These are phyloP conservation scores for Dysmachus trigonus DNA, from an alignment of 2,888 invertebrate genomes.

Conservation along the genomic window DNA sequence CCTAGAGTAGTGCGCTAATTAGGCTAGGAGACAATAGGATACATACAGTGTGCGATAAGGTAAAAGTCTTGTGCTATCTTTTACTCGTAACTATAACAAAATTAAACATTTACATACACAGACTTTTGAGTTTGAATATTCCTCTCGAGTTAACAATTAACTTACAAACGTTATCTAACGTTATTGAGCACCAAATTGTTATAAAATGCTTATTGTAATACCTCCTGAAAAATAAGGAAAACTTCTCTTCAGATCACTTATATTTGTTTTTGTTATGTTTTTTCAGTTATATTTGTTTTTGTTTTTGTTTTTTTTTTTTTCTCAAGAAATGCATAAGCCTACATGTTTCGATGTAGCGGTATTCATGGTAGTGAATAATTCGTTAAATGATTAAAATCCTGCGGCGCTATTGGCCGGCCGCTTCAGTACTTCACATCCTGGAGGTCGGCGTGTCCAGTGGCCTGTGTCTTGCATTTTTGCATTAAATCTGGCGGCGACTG, in stretches of 20 bases:
- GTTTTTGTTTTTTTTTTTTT: not conserved
- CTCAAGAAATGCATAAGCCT: conserved; percentile 11
- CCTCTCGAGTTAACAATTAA: conserved; percentile 35
- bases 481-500: conserved; percentile 58
- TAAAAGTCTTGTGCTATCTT: not conserved
- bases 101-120: conserved; percentile 28
- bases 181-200: conserved; percentile 38
- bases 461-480: conserved; percentile 75
- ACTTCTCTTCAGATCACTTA: conserved; percentile 11
- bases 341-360: conserved; percentile 13
- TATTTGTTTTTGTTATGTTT: not conserved
- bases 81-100: conserved; percentile 13
- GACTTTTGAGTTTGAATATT: conserved; percentile 23
- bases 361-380: not conserved
- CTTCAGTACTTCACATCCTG: conserved; percentile 81
- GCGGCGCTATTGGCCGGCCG: conserved; percentile 42
- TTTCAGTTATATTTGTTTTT: not conserved
- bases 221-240: conserved; percentile 27
- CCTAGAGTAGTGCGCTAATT: not conserved
- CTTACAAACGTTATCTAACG: conserved; percentile 16
- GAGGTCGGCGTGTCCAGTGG: conserved; percentile 86
- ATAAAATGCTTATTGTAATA: conserved; percentile 18
- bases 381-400: not conserved
- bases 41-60: not conserved
- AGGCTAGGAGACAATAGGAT: conserved; percentile 16